Percentiles rank a stretch among this genome's conserved stretches.
phyloP scores from a whole-genome alignment of 1,140 invertebrate species.

The Venturia canescens region DNA sequence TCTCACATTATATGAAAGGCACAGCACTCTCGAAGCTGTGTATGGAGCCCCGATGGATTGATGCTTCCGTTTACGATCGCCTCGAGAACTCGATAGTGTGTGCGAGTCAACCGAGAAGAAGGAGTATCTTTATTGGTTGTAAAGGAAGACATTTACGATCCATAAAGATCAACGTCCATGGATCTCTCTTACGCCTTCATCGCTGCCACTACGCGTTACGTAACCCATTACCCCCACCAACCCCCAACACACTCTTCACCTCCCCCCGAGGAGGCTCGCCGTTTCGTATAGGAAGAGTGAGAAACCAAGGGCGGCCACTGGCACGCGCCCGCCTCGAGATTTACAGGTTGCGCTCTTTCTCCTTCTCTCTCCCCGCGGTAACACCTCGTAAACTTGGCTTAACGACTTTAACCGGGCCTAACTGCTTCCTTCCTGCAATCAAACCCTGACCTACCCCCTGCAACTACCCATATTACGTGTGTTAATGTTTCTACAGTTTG shows the following conservation, averaged over 20 bases:
- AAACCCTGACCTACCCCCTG: conserved; percentile 71
- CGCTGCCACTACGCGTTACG: conserved; percentile 63
- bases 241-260: not conserved
- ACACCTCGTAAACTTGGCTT: conserved; percentile 78
- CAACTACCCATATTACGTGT: conserved; percentile 9
- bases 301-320: conserved; percentile 74
- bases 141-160: conserved; percentile 78
- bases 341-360: conserved; percentile 74
- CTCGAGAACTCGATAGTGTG: not conserved
- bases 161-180: conserved; percentile 75
- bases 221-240: conserved; percentile 75
- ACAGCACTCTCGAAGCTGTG: too few relatives aligned
- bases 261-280: not conserved
- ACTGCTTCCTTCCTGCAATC: conserved; percentile 78
- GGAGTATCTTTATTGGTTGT: conserved; percentile 75
- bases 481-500: not conserved
- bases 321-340: conserved; percentile 75
- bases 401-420: conserved; percentile 77
- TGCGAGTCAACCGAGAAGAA: conserved; percentile 39
- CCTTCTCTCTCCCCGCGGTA: conserved; percentile 63
- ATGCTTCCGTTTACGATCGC: conserved; percentile 46
- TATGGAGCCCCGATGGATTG: conserved; percentile 59
- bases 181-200: conserved; percentile 48
- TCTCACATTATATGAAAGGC: conserved; percentile 29
- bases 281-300: conserved; percentile 24